Conservation (phyloP, 2,797 vertebrate genomes). For the Allobates femoralis region DNA sequence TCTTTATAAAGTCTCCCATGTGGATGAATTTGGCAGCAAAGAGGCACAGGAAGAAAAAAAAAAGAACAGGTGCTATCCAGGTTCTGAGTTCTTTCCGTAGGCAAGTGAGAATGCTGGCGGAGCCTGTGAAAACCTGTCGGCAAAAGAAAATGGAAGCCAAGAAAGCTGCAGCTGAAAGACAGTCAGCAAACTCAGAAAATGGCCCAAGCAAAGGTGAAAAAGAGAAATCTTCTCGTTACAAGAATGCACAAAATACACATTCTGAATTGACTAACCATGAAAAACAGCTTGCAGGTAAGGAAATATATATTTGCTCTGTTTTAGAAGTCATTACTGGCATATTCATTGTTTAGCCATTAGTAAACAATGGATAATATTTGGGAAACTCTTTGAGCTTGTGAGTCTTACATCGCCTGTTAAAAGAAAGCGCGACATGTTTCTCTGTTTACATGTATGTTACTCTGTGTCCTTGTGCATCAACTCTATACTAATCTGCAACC, state of each 20-base stretch:
- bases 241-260: conserved; percentile 78
- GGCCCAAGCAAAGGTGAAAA: conserved; percentile 83
- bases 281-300: conserved; percentile 79
- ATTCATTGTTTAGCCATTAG: background rate
- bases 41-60: conserved; percentile 93
- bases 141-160: conserved; percentile 95
- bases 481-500: background rate
- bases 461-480: background rate
- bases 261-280: conserved; percentile 73
- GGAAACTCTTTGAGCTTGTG: background rate
- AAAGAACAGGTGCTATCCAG: conserved; percentile 90
- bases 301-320: background rate
- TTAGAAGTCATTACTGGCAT: background rate
- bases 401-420: no score
- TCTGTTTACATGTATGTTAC: background rate
- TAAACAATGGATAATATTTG: background rate
- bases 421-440: background rate
- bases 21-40: conserved; percentile 93
- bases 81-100: conserved; percentile 91
- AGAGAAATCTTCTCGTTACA: conserved; percentile 82
- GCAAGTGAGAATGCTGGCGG: conserved; percentile 92
- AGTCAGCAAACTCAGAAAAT: conserved; percentile 69
- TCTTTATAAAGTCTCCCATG: conserved; percentile 89
- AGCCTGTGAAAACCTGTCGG: conserved; percentile 92
- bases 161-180: conserved; percentile 89